Evolutionary conservation across 2,888 invertebrate genomes (phyloP), one percentile per base, ranked within the genome.

Genomic region (Notocelia uddmanniana): DNA sequence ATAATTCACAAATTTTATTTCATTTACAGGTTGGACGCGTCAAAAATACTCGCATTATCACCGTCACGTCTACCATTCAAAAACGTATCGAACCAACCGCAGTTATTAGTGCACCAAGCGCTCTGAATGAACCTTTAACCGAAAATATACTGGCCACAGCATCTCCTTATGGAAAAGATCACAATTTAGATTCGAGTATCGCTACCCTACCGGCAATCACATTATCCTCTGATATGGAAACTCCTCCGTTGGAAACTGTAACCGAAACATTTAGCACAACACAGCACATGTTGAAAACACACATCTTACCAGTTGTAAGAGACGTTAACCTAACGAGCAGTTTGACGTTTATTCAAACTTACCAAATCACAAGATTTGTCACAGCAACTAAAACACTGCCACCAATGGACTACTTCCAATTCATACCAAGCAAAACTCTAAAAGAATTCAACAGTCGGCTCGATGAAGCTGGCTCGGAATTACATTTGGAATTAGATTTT

Each of bases 251-350:
- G 64, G 97, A 98, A 92, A 98, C 98, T 0, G 93, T 97, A 55
- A 98, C 97, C 0, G 98, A 98, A 90, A 98, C 98, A 3, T 98
- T 98, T 90, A 98, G 98, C 79, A 98, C 98, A 6, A 98, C 98
- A 0, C 97, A 98, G 87, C 95, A 97, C 11, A 96, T 98, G 94
- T 91, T 98, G 19, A 98, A 98, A 89, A 98, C 98, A 0, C 98
- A 98, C 84, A 95, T 98, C 74, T 90, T 98, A 66, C 98, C 98
- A 0, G 96, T 98, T 0, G 95, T 98, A 50, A 95, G 95, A 75
- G 96, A 96, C 73, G 95, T 95, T 18, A 96, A 96, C 73, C 95
- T 97, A 77, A 97, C 97, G 0, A 96, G 95, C 64, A 96, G 95
- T 74, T 91, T 97, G 78, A 98, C 98, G 0, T 94, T 98, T 62